Conservation (phyloP, 1,140 invertebrate species). For the Calliphora vicina region DNA sequence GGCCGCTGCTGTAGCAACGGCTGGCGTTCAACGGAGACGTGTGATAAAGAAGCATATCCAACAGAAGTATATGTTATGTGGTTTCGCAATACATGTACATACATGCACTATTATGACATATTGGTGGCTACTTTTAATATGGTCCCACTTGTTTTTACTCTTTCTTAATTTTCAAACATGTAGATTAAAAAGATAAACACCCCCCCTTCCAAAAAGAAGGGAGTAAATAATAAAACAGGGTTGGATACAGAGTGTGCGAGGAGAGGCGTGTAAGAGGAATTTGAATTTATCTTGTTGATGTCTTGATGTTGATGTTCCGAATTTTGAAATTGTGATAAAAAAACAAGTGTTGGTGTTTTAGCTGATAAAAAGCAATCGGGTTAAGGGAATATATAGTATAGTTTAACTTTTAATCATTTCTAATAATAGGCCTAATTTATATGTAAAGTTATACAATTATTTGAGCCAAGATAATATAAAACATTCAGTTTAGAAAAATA, state of each 20-base stretch:
- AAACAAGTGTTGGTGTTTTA: background rate
- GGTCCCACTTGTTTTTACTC: background rate
- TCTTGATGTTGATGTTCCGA: background rate
- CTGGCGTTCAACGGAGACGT: conserved; percentile 56
- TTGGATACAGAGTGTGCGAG: too few species aligned
- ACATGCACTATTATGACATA: background rate
- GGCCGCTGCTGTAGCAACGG: conserved; percentile 46
- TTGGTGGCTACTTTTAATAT: background rate
- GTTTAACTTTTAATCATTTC: background rate
- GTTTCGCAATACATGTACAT: conserved; percentile 62
- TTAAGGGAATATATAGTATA: background rate
- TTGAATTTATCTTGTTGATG: background rate
- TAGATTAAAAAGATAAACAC: background rate
- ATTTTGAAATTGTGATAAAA: background rate
- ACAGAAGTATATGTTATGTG: conserved; percentile 62
- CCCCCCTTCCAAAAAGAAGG: background rate
- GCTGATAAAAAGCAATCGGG: background rate
- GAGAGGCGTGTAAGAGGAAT: too few species aligned
- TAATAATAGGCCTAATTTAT: background rate
- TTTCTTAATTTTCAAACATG: too few species aligned
- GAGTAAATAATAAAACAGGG: background rate
- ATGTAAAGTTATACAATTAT: too few species aligned
- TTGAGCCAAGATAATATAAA: too few species aligned
- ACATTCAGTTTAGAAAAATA: too few species aligned
- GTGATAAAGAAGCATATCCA: conserved; percentile 62